Evolutionary conservation across 1,140 invertebrate species (phyloP).

Genomic region (Drosophila nigromelanica): DNA sequence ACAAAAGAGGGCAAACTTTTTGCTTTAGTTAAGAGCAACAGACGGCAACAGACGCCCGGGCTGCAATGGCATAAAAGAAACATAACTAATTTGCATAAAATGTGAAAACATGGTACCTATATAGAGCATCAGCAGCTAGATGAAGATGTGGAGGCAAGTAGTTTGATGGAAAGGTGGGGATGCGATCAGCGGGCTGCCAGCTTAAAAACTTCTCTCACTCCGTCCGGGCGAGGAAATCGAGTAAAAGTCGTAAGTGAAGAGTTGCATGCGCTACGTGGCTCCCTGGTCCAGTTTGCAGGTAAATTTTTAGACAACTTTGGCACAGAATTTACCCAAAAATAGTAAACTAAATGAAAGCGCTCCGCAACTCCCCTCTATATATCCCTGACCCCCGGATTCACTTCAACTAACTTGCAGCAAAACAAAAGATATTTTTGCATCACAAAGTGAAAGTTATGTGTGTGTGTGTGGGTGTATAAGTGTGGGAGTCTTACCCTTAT

Average conservation of each 20-base stretch:
- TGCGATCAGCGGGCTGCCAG: not conserved
- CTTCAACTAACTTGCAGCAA: slow-evolving; percentile 16
- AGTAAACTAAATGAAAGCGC: slow-evolving; percentile 70
- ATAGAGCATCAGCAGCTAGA: not conserved
- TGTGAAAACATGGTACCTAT: slow-evolving; percentile 49
- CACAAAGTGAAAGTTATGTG: slow-evolving; percentile 70
- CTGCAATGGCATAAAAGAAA: slow-evolving; percentile 73
- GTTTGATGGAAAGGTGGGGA: too few relatives aligned
- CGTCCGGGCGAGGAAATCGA: slow-evolving; percentile 63
- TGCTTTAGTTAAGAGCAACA: slow-evolving; percentile 64
- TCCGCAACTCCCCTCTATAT: slow-evolving; percentile 15
- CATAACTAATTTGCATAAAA: slow-evolving; percentile 82
- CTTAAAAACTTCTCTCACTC: slow-evolving; percentile 1
- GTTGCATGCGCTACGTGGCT: slow-evolving; percentile 22
- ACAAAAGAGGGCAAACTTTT: slow-evolving; percentile 25
- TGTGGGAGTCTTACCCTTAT: slow-evolving; percentile 37
- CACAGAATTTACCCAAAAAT: slow-evolving; percentile 62
- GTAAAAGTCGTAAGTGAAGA: slow-evolving; percentile 59
- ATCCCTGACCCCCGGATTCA: not conserved
- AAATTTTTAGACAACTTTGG: slow-evolving; percentile 52
- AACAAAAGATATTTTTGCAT: slow-evolving; percentile 61
- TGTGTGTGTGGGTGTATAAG: not conserved
- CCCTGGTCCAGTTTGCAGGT: slow-evolving; percentile 33
- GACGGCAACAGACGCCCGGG: slow-evolving; percentile 20
- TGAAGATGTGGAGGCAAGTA: not conserved